Conservation (phyloP, 2,888 invertebrate genomes). For the Apodemia zela region DNA sequence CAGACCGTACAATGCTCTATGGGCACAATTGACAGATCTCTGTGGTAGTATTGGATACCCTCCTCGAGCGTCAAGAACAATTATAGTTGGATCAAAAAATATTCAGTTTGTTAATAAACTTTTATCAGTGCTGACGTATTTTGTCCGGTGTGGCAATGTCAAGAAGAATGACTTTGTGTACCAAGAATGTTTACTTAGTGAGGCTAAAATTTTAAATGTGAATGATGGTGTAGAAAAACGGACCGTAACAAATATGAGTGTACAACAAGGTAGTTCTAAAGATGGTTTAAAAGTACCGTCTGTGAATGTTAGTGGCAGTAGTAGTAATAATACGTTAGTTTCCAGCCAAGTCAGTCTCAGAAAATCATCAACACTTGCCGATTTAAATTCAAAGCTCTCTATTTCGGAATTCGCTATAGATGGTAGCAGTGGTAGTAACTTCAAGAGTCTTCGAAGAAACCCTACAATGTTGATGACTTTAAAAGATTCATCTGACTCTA, state of each 20-base stretch:
- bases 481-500: slow-evolving; percentile 56
- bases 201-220: slow-evolving; percentile 55
- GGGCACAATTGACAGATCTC: slow-evolving; percentile 93
- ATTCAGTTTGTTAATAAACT: slow-evolving; percentile 85
- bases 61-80: slow-evolving; percentile 87
- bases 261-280: slow-evolving; percentile 28
- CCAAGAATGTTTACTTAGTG: slow-evolving; percentile 50
- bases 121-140: slow-evolving; percentile 90
- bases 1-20: slow-evolving; percentile 90
- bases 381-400: slow-evolving; percentile 65
- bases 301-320: slow-evolving; percentile 44
- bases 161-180: slow-evolving; percentile 69
- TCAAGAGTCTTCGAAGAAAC: slow-evolving; percentile 46
- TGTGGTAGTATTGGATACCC: slow-evolving; percentile 92
- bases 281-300: slow-evolving; percentile 44
- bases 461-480: slow-evolving; percentile 54
- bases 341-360: slow-evolving; percentile 56
- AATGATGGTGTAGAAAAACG: slow-evolving; percentile 32
- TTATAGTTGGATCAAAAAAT: slow-evolving; percentile 86
- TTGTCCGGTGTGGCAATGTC: slow-evolving; percentile 90
- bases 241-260: slow-evolving; percentile 35
- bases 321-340: slow-evolving; percentile 54
- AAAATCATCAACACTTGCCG: slow-evolving; percentile 56
- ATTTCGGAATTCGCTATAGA: slow-evolving; percentile 44
- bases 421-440: slow-evolving; percentile 40